phyloP scores from a whole-genome alignment of 2,888 invertebrate genomes.

The Polia nebulosa region DNA sequence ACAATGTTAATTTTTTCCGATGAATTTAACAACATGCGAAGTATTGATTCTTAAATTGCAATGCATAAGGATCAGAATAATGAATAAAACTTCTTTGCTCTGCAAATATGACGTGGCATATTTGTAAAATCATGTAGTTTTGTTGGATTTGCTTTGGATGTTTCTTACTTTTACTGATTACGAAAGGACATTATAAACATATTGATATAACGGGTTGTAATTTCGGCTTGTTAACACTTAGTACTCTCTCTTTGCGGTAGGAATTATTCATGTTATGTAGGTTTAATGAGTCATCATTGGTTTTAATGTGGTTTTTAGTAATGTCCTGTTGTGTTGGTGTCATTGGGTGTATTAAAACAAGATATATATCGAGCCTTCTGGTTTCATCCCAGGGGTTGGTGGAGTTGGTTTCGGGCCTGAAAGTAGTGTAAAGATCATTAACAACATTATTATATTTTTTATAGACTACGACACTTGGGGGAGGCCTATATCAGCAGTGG shows the following conservation, averaged over 20 bases:
- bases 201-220: slow-evolving; percentile 35
- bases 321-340: background rate
- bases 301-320: slow-evolving; percentile 6
- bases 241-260: slow-evolving; percentile 49
- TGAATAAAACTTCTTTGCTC: background rate
- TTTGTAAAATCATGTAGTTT: slow-evolving; percentile 28
- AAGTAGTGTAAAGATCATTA: background rate
- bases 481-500: no score
- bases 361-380: no score
- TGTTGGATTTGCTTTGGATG: slow-evolving; percentile 40
- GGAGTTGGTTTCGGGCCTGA: background rate
- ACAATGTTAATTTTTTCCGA: slow-evolving; percentile 29
- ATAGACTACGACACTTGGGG: no score
- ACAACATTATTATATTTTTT: no score
- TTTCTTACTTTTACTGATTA: slow-evolving; percentile 58
- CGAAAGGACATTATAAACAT: slow-evolving; percentile 49
- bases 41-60: background rate
- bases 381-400: background rate
- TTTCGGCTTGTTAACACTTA: slow-evolving; percentile 32
- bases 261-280: slow-evolving; percentile 23
- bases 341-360: no score
- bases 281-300: slow-evolving; percentile 26
- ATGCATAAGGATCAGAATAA: slow-evolving; percentile 8
- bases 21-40: background rate
- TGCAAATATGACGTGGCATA: slow-evolving; percentile 13